A percentile compares a stretch with the other conserved stretches of the same genome.
Conservation (phyloP, 2,888 invertebrate species). For the Pachymerium ferrugineum region DNA sequence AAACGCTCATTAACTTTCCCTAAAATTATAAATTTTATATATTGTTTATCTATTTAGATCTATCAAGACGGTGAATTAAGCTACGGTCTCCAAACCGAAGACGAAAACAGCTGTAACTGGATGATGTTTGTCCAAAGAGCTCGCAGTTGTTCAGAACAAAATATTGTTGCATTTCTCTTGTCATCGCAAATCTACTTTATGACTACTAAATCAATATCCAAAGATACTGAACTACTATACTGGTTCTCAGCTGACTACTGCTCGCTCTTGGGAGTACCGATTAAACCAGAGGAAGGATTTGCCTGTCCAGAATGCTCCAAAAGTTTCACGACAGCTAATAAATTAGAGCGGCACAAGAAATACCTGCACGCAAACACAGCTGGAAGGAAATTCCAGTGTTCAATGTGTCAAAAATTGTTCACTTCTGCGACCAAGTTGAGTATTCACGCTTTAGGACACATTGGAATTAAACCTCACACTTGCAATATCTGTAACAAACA, state of each 20-base stretch:
- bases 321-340: not conserved
- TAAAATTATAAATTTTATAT: not conserved
- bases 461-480: slow-evolving; percentile 25
- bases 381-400: slow-evolving; percentile 11
- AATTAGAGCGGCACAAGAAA: slow-evolving; percentile 5
- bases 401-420: not conserved
- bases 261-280: not conserved
- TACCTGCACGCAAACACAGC: slow-evolving; percentile 9
- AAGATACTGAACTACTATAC: not conserved
- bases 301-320: not conserved
- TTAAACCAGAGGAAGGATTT: slow-evolving; percentile 24
- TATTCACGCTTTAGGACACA: slow-evolving; percentile 20
- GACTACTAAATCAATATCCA: not conserved
- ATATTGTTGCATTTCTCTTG: not conserved
- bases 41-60: not conserved
- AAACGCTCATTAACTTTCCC: not conserved
- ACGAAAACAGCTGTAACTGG: slow-evolving; percentile 28
- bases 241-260: slow-evolving; percentile 20
- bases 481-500: slow-evolving; percentile 17
- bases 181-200: not conserved
- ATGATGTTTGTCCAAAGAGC: slow-evolving; percentile 30
- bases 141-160: not conserved
- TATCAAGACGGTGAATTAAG: not conserved
- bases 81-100: not conserved
- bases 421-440: slow-evolving; percentile 27